phyloP scores from a whole-genome alignment of 2,797 vertebrate genomes.

The Dermochelys coriacea region DNA sequence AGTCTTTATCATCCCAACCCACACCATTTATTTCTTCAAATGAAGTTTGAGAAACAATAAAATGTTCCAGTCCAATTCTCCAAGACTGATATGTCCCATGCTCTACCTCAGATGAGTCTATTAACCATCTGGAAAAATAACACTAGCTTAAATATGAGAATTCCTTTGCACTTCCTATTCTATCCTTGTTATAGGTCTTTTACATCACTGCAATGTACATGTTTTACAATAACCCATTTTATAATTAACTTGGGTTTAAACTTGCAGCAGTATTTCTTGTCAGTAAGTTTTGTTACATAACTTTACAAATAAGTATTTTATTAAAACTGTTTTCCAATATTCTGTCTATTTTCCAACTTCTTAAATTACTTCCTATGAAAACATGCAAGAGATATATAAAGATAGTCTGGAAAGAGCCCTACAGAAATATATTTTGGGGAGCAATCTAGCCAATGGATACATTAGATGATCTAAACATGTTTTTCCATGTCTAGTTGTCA shows the following conservation, averaged over 20 bases:
- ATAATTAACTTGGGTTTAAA: not conserved
- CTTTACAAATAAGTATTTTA: too few species aligned
- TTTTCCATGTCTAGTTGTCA: too few species aligned
- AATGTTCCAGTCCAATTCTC: not conserved
- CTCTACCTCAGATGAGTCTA: not conserved
- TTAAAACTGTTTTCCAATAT: not conserved
- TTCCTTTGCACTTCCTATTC: fast-evolving
- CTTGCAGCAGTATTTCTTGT: not conserved
- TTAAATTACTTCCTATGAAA: not conserved
- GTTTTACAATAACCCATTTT: not conserved
- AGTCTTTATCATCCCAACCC: not conserved
- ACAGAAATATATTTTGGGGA: not conserved
- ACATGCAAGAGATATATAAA: not conserved
- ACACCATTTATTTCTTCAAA: not conserved
- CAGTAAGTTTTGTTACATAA: not conserved
- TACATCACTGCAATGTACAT: not conserved
- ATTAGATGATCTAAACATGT: not conserved
- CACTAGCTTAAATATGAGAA: not conserved
- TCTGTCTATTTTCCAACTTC: not conserved
- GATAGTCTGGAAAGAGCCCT: not conserved
- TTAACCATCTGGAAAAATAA: not conserved
- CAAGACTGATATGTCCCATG: not conserved
- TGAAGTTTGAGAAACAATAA: not conserved
- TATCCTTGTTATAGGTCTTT: not conserved
- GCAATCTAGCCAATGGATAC: not conserved